phyloP scores from a whole-genome alignment of 92 coral and sea anemone species.

The Plumapathes pennacea region DNA sequence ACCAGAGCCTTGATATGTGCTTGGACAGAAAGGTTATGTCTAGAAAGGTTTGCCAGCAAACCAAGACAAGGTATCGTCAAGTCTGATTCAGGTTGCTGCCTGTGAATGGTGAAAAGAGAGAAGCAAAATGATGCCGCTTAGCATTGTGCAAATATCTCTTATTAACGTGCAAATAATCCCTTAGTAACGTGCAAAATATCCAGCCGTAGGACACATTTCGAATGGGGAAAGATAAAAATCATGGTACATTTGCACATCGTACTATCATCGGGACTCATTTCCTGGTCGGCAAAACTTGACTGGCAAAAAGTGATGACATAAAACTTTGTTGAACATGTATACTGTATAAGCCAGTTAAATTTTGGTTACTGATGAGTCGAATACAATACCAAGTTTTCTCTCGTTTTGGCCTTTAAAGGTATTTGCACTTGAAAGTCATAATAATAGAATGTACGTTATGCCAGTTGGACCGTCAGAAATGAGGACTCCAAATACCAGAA shows the following conservation, averaged over 20 bases:
- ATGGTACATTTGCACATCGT: not conserved
- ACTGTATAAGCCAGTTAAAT: too few relatives aligned
- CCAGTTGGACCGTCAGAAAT: too few relatives aligned
- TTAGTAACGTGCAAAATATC: too few relatives aligned
- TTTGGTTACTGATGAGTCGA: too few relatives aligned
- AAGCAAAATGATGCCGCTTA: not conserved
- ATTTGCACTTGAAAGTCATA: too few relatives aligned
- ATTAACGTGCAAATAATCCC: not conserved
- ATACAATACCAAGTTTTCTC: too few relatives aligned
- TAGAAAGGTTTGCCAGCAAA: conserved; percentile 86
- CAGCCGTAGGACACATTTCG: not conserved
- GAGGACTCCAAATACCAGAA: too few relatives aligned
- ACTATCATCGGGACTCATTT: not conserved
- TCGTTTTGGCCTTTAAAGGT: too few relatives aligned
- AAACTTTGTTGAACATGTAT: too few relatives aligned
- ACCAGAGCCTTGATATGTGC: conserved; percentile 99
- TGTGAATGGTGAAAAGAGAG: conserved; percentile 4
- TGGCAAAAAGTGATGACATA: too few relatives aligned
- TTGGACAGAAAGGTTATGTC: conserved; percentile 95
- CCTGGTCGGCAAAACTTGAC: too few relatives aligned
- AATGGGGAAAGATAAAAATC: not conserved
- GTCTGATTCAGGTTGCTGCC: conserved; percentile 86
- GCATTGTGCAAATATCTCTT: not conserved
- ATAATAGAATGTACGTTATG: too few relatives aligned
- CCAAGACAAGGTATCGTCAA: conserved; percentile 93